Base-by-base conservation (phyloP, 2,888 invertebrate genomes). In the Keiferia lycopersicella region DNA sequence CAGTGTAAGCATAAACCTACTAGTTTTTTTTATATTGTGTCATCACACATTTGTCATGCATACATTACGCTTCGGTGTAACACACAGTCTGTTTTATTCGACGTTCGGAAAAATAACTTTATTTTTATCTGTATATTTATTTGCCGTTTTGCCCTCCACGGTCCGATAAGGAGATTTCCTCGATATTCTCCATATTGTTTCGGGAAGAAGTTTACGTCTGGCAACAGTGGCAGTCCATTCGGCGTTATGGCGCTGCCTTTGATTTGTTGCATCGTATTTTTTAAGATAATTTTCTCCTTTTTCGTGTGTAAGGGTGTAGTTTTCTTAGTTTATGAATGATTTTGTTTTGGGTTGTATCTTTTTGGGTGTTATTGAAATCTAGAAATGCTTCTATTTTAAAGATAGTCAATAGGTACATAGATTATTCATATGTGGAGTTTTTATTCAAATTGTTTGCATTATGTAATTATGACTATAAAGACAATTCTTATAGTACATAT, bases 101-200 rank as follows among this genome's bases (percentile, higher is more conserved):
- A 84, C 80, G 78, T 84, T 86, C 79, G 79, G 81, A 86, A 84
- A 87, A 88, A 88, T 85, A 88, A 86, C 80, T 86, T 86, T 85
- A 83, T 85, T 88, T 87, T 88, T 89, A 88, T 89, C 85, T 78
- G 77, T 75, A 74, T 87, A 86, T 89, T 86, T 88, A 88, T 88
- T 84, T 77, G 79, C 74, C 76, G 77, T 77, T 79, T 78, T 77
- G 71, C 74, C 75, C 76, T 78, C 77, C 75, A 76, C 66, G 70
- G 72, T 69, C 76, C 75, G 88, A 86, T 88, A 88, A 84, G 82
- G 78, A 80, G 82, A 80, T 83, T 74, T 74, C 71, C 77, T 75
- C 70, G 78, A 83, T 82, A 79, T 56, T 26, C 69, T 67, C 65
- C 75, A 71, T 81, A 84, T 83, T 81, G 82, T 79, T 77, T 69